These are phyloP conservation scores for Eupithecia subfuscata DNA, from an alignment of 2,888 invertebrate genomes.

Conservation along the genomic window DNA sequence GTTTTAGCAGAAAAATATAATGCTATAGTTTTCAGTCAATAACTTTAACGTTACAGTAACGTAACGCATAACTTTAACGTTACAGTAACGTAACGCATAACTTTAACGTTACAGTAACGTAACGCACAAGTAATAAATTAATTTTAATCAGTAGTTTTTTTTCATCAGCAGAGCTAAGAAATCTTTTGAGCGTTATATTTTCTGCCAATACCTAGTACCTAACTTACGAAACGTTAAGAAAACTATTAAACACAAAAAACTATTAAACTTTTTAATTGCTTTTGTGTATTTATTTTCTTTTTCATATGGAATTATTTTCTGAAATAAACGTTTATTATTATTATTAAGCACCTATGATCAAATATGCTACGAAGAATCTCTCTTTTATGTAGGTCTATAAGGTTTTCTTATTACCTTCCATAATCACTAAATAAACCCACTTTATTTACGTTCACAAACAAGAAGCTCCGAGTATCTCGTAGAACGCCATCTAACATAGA, in stretches of 20 bases:
- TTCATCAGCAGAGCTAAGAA: neutral
- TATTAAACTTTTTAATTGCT: too few species aligned
- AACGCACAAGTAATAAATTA: neutral
- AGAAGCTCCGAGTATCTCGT: slow-evolving; percentile 59
- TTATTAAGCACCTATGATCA: neutral
- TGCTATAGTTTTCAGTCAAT: neutral
- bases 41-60: neutral
- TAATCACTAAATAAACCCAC: slow-evolving; percentile 23
- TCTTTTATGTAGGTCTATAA: neutral
- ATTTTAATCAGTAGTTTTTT: neutral
- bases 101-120: neutral
- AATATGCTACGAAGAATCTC: neutral
- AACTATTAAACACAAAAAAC: neutral
- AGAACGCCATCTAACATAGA: slow-evolving; percentile 78
- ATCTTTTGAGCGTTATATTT: neutral
- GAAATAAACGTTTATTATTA: too few species aligned
- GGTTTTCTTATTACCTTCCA: neutral
- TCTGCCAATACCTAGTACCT: neutral
- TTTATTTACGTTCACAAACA: slow-evolving; percentile 34
- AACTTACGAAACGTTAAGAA: neutral
- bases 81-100: neutral
- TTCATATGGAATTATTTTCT: too few species aligned
- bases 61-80: neutral
- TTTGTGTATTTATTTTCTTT: too few species aligned
- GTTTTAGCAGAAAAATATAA: too few species aligned